Conservation (phyloP, 2,113 vertebrate species). For the Protobothrops flavoviridis region DNA sequence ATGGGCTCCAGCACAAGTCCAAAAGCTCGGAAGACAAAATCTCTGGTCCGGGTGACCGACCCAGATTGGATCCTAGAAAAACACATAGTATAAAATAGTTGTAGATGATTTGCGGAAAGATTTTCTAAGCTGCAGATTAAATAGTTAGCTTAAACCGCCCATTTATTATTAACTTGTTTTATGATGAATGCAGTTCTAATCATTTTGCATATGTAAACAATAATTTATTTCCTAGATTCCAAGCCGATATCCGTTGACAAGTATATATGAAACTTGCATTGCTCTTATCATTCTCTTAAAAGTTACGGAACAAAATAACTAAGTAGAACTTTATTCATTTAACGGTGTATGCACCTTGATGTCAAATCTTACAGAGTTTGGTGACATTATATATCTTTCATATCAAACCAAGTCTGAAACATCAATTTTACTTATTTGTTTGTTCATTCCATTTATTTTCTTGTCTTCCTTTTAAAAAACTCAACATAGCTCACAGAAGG, state of each 20-base stretch:
- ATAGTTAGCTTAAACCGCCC: constrained; percentile 18
- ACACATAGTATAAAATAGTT: constrained; percentile 44
- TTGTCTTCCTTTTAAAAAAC: background rate
- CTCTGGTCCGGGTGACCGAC: no score
- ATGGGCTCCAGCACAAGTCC: no score
- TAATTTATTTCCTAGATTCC: background rate
- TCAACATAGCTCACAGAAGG: background rate
- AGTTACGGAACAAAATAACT: background rate
- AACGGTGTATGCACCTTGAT: background rate
- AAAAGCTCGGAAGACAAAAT: no score
- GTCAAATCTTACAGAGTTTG: background rate
- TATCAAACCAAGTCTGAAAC: background rate
- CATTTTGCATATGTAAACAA: background rate
- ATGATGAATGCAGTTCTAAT: background rate
- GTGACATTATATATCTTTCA: background rate
- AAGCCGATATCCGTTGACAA: background rate
- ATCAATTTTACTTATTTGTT: background rate
- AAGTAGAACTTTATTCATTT: background rate
- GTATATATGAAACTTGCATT: background rate
- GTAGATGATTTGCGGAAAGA: constrained; percentile 32
- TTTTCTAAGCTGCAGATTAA: constrained; percentile 29
- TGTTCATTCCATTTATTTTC: background rate
- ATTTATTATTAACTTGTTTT: constrained; percentile 10
- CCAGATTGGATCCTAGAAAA: no score
- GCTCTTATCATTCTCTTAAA: background rate